Evolutionary conservation across 2,888 invertebrate genomes (phyloP), one percentile per base, ranked within the genome.

Genomic region (Trachelus stipa): DNA sequence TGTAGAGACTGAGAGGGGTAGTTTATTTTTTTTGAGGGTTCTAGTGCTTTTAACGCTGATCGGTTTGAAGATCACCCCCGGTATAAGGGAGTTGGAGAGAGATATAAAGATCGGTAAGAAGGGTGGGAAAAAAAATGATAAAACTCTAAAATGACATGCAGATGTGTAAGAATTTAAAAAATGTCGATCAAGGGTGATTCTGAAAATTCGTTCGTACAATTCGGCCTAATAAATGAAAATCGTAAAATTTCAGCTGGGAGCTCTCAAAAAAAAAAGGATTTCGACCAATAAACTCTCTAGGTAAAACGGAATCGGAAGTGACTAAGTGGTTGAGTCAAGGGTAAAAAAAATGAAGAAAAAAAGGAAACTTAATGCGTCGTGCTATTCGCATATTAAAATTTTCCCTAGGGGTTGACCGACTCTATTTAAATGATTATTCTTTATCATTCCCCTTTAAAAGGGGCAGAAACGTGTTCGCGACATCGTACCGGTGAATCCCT

Each of bases 301-400:
- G 6, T 23, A 9, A 0, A 56, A 9, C 15, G 23, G 23, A 56
- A 56, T 9, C 23, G 56, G 23, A 56, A 23, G 23, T 56, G 56
- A 56, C 23, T 23, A 56, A 56, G 56, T 56, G 6, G 56, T 23
- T 56, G 23, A 23, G 23, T 56, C 23, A 80, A 86, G 71, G 69
- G 15, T 15, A 73, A 9, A 40, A 40, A 56, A 73, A 78, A 76
- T 35, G 35, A 69, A 74, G 78, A 76, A 73, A 86, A 84, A 84
- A 85, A 85, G 84, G 83, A 83, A 85, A 78, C 79, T 81, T 83
- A 85, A 85, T 83, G 80, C 84, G 81, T 81, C 79, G 23, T 6
- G 82, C 82, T 86, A 88, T 88, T 88, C 87, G 85, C 88, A 87
- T 88, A 87, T 87, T 85, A 86, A 86, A 87, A 85, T 87, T 84